Percentiles rank a stretch among this genome's conserved stretches.
Conservation (phyloP, 2,113 vertebrate species). For the Leptosomus discolor region DNA sequence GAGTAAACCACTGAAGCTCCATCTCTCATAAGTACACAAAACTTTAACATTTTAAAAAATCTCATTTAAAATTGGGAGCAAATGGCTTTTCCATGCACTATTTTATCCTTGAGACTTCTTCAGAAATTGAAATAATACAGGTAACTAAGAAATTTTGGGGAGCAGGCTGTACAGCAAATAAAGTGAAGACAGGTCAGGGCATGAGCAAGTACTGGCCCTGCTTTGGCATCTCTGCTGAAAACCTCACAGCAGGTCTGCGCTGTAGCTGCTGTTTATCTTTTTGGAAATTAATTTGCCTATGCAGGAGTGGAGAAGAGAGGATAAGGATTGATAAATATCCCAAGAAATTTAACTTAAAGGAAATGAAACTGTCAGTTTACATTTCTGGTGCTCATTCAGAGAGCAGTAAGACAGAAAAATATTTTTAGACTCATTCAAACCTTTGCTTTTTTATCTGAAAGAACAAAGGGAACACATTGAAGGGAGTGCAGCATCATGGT, state of each 20-base stretch:
- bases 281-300: neutral
- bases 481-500: neutral
- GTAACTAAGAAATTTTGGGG: neutral
- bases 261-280: neutral
- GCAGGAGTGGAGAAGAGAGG: neutral
- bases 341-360: neutral
- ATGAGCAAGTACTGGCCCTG: neutral
- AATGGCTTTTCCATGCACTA: neutral
- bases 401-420: neutral
- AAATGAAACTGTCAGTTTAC: conserved; percentile 4
- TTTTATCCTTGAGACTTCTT: neutral
- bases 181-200: neutral
- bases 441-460: neutral
- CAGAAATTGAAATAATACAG: neutral
- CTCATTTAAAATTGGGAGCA: fast-evolving
- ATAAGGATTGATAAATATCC: neutral
- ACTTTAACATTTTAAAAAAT: neutral
- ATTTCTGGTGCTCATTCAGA: neutral
- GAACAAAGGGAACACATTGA: conserved; percentile 11
- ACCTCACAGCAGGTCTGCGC: neutral
- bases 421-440: neutral
- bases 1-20: neutral
- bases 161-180: neutral
- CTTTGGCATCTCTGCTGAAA: neutral
- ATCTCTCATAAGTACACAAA: neutral